Conservation (phyloP, 2,888 invertebrate species). For the Trichogramma evanescens region DNA sequence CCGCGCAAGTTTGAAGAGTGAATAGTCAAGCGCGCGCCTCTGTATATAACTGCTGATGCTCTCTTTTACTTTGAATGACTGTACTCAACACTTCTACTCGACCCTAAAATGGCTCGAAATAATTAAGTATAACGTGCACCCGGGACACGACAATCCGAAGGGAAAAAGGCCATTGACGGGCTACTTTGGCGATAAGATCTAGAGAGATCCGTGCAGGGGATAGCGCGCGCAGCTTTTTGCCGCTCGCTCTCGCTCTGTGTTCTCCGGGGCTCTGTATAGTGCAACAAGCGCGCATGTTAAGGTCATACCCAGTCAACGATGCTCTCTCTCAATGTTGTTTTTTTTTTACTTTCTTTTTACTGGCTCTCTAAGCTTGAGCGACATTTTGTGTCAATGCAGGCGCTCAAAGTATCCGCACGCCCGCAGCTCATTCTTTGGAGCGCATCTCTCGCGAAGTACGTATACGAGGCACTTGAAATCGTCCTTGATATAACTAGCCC, state of each 20-base stretch:
- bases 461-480: too few species aligned
- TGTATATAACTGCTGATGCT: too few species aligned
- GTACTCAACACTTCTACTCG: too few species aligned
- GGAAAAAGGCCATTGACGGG: constrained; percentile 12
- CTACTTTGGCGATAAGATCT: constrained; percentile 25
- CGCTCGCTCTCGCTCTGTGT: constrained; percentile 3
- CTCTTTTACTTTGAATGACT: too few species aligned
- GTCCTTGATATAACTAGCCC: too few species aligned
- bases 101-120: constrained; percentile 6
- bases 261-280: too few species aligned
- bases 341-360: background rate
- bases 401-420: constrained; percentile 21
- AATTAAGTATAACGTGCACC: constrained; percentile 13
- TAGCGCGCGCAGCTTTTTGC: background rate
- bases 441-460: too few species aligned
- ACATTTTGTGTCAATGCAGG: constrained; percentile 35
- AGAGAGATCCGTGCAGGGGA: constrained; percentile 20
- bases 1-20: too few species aligned
- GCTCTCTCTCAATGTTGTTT: background rate
- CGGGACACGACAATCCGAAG: background rate
- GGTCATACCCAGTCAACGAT: too few species aligned
- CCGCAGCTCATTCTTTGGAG: too few species aligned
- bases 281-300: too few species aligned
- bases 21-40: too few species aligned
- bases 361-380: constrained; percentile 40